These are phyloP conservation scores for Galago senegalensis DNA, from an alignment of 2,797 vertebrate species.

Conservation along the genomic window DNA sequence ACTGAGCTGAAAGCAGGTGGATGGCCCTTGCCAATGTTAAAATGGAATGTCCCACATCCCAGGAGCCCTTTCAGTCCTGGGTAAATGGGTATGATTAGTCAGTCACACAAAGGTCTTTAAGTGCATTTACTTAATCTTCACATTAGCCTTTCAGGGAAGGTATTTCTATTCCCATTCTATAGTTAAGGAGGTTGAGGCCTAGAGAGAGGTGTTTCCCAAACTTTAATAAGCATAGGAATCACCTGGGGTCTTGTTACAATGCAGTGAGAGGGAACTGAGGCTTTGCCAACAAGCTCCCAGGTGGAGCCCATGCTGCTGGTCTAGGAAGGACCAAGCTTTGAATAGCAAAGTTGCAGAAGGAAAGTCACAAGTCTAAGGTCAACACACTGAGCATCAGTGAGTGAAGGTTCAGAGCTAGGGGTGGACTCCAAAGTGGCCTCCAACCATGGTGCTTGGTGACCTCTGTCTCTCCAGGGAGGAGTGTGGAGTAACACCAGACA, in stretches of 20 bases:
- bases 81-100: background rate
- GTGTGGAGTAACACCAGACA: slow-evolving; percentile 85
- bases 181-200: background rate
- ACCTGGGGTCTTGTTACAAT: background rate
- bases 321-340: accelerated
- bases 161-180: background rate
- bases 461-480: slow-evolving; percentile 87
- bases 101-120: background rate
- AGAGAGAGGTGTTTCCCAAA: background rate
- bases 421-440: background rate
- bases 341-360: accelerated
- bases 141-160: background rate
- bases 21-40: accelerated
- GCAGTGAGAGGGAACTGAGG: accelerated
- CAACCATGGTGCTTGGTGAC: accelerated
- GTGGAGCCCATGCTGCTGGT: accelerated
- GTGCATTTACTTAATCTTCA: background rate
- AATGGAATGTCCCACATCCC: accelerated
- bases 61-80: background rate
- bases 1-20: background rate
- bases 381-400: background rate
- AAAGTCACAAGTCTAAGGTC: background rate
- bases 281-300: background rate
- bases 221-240: background rate
- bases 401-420: too few relatives aligned